A percentile compares a stretch with the other conserved stretches of the same genome.
These are phyloP conservation scores for Porites cylindrica DNA, from an alignment of 92 coral and sea anemone species.

Conservation along the genomic window DNA sequence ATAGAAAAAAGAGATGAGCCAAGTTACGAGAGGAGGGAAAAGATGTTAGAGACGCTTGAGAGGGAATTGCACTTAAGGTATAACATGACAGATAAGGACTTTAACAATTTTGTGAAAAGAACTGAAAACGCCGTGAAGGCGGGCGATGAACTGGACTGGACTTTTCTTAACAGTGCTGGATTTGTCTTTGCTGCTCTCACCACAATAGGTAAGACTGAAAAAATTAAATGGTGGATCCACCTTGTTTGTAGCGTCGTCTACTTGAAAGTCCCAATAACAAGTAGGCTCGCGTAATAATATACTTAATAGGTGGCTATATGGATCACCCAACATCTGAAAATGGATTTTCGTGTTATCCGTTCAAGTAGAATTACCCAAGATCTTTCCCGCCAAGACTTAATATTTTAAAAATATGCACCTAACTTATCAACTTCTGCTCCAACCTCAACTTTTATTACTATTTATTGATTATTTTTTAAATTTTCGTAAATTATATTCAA, in stretches of 20 bases:
- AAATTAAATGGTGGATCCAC: background rate
- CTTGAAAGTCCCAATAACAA: background rate
- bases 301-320: background rate
- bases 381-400: no score
- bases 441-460: no score
- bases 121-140: constrained; percentile 31
- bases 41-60: constrained; percentile 12
- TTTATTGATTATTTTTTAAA: no score
- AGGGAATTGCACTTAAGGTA: constrained; percentile 36
- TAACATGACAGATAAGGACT: constrained; percentile 58
- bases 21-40: background rate
- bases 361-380: no score
- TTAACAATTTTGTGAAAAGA: constrained; percentile 31
- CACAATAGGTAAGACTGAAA: constrained; percentile 51
- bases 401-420: no score
- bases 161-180: constrained; percentile 57
- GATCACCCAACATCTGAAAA: no score
- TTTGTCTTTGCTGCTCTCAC: constrained; percentile 66
- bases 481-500: no score
- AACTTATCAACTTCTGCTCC: no score
- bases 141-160: constrained; percentile 62
- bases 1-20: constrained; percentile 57
- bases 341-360: no score
- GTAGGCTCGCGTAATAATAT: background rate
- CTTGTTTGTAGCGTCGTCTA: background rate